Evolutionary conservation across 1,140 invertebrate genomes (phyloP).

Genomic region (Cotesia vestalis): DNA sequence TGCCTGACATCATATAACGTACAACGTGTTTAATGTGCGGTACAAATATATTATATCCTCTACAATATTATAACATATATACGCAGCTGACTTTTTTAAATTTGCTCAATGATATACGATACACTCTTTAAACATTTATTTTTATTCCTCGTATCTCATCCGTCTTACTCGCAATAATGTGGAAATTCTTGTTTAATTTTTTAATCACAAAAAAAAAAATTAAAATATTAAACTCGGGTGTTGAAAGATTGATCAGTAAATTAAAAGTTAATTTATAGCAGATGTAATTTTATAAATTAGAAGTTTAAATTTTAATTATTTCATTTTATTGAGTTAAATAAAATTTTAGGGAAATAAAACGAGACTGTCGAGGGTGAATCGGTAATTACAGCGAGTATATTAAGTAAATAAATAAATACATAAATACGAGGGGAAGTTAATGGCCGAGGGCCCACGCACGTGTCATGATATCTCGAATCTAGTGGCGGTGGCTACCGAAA

Average conservation of each 20-base stretch:
- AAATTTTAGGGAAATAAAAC: background rate
- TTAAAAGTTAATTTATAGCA: too few species aligned
- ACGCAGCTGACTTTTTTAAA: too few species aligned
- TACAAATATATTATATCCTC: background rate
- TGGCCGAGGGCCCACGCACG: slow-evolving; percentile 19
- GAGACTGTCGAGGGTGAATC: background rate
- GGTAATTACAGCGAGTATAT: background rate
- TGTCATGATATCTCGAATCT: slow-evolving; percentile 35
- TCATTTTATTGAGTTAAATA: too few species aligned
- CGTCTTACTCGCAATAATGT: too few species aligned
- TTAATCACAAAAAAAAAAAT: background rate
- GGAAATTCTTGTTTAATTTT: too few species aligned
- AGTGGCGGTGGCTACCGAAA: slow-evolving; percentile 12
- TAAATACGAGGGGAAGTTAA: background rate
- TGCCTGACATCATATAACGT: background rate
- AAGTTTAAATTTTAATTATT: too few species aligned
- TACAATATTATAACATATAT: background rate
- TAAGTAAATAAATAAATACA: background rate
- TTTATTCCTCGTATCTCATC: background rate
- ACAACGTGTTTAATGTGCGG: background rate
- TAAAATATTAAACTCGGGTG: too few species aligned
- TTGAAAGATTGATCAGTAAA: too few species aligned
- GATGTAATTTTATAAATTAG: too few species aligned
- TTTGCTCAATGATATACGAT: too few species aligned
- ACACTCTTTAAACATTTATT: background rate